These are phyloP conservation scores for Oreochromis mossambicus DNA, from an alignment of 2,797 vertebrate species.

Conservation along the genomic window DNA sequence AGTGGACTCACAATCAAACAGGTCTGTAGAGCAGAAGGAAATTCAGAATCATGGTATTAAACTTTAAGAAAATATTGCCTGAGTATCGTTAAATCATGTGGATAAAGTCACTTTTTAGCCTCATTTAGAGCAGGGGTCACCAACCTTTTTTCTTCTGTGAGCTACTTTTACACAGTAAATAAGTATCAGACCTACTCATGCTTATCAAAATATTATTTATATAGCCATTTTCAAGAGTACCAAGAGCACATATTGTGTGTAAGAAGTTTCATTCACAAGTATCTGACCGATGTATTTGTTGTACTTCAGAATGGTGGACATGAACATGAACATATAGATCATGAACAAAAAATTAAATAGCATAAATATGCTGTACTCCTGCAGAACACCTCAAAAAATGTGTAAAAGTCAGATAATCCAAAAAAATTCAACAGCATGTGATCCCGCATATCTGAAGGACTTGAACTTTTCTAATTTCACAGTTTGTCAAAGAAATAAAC, in stretches of 20 bases:
- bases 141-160: background rate
- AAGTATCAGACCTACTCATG: background rate
- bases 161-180: background rate
- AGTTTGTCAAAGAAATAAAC: background rate
- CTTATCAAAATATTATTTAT: fast-evolving
- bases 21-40: background rate
- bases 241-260: background rate
- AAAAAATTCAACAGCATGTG: fast-evolving
- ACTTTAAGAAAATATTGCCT: background rate
- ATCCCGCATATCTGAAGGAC: background rate
- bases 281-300: background rate
- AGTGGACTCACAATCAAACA: background rate
- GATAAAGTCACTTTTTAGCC: background rate
- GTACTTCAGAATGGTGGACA: background rate
- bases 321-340: background rate
- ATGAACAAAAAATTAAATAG: background rate
- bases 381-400: background rate
- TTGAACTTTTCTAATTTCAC: background rate
- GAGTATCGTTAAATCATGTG: background rate
- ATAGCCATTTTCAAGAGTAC: background rate
- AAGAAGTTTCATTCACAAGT: background rate
- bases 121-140: background rate
- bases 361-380: background rate
- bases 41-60: background rate
- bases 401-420: background rate